Conservation (phyloP, 2,797 vertebrate species). For the Nothura maculosa region DNA sequence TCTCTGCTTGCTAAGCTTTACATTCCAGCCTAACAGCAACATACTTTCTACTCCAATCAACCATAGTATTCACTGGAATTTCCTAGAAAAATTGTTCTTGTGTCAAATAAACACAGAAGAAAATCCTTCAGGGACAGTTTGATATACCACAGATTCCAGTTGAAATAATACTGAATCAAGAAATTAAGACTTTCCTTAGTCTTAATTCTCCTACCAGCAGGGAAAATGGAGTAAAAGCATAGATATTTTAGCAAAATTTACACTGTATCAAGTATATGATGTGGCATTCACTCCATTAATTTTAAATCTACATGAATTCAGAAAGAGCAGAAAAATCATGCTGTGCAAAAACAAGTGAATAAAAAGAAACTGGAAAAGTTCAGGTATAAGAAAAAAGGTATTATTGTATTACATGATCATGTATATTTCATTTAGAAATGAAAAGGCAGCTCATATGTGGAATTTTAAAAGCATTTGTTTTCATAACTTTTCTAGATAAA, state of each 20-base stretch:
- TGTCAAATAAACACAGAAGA: conserved; percentile 50
- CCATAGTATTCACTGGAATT: conserved; percentile 53
- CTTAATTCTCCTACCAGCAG: no score
- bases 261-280: background rate
- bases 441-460: background rate
- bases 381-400: background rate
- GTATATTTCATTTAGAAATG: background rate
- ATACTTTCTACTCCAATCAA: conserved; percentile 63
- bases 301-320: background rate
- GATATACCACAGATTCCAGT: conserved; percentile 32
- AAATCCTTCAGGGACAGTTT: conserved; percentile 42
- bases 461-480: background rate
- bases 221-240: background rate
- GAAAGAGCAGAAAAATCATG: background rate
- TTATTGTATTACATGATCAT: background rate
- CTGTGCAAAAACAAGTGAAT: background rate
- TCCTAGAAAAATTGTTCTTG: conserved; percentile 55
- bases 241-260: background rate
- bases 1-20: conserved; percentile 44
- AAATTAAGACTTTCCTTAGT: conserved; percentile 37
- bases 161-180: conserved; percentile 34
- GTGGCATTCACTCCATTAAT: background rate
- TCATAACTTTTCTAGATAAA: background rate
- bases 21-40: conserved; percentile 59
- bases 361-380: background rate